phyloP scores from a whole-genome alignment of 2,797 vertebrate species.

The Gobio occitaniae region DNA sequence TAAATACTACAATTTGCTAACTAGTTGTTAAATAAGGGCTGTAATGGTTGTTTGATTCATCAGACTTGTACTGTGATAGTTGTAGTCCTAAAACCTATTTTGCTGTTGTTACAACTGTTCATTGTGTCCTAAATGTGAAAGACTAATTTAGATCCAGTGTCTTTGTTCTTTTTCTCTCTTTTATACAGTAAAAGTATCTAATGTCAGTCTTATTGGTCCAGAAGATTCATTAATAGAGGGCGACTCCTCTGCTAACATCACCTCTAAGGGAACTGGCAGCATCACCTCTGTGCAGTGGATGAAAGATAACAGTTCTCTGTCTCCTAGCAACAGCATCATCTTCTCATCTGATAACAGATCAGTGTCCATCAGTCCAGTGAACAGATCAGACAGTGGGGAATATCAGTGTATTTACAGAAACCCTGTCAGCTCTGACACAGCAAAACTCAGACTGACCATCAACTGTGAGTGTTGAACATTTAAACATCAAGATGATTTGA shows the following conservation, averaged over 20 bases:
- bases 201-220: conserved; percentile 28
- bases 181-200: conserved; percentile 56
- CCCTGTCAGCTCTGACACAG: conserved; percentile 19
- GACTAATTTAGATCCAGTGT: neutral
- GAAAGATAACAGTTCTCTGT: conserved; percentile 60
- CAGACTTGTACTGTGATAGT: neutral
- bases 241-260: conserved; percentile 49
- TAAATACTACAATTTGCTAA: neutral
- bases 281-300: conserved; percentile 2
- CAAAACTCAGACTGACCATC: neutral
- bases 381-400: conserved; percentile 60
- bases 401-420: conserved; percentile 68
- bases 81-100: neutral
- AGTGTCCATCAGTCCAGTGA: conserved; percentile 59
- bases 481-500: neutral
- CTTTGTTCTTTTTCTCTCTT: neutral
- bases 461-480: neutral
- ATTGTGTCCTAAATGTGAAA: neutral
- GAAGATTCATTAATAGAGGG: conserved; percentile 45
- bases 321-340: conserved; percentile 28
- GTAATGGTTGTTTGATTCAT: neutral
- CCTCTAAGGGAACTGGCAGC: conserved; percentile 61
- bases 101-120: neutral
- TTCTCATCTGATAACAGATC: conserved; percentile 55
- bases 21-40: neutral